Conservation (phyloP, 2,888 invertebrate genomes). For the Punctoribates punctum region DNA sequence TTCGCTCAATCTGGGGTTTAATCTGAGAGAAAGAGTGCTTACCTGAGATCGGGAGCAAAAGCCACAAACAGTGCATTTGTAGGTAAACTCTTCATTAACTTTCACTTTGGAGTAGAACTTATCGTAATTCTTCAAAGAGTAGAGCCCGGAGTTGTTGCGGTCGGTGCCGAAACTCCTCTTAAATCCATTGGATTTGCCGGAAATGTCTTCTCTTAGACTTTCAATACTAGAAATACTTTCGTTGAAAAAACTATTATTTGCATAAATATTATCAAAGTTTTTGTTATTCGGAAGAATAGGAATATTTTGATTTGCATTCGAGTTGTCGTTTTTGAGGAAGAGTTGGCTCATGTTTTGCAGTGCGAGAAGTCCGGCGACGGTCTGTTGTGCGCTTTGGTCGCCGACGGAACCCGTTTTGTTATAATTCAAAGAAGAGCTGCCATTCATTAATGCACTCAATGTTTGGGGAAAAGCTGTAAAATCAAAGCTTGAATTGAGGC, state of each 20-base stretch:
- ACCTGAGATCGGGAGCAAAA: conserved; percentile 16
- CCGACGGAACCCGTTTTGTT: not conserved
- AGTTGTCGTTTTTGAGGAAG: not conserved
- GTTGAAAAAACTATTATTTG: not conserved
- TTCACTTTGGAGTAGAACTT: not conserved
- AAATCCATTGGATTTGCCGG: not conserved
- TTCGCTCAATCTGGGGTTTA: no score
- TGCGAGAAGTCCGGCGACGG: no score
- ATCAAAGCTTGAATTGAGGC: not conserved
- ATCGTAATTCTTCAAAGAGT: conserved; percentile 5
- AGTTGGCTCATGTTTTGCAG: no score
- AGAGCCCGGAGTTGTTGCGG: not conserved
- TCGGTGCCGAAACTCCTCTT: not conserved
- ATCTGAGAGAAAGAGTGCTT: not conserved
- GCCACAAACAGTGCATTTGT: conserved; percentile 20
- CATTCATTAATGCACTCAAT: not conserved
- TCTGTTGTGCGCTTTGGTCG: not conserved
- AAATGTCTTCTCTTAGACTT: not conserved
- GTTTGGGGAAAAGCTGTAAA: not conserved
- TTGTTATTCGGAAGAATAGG: not conserved
- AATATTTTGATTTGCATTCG: conserved; percentile 16
- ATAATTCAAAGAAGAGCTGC: not conserved
- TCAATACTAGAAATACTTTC: not conserved
- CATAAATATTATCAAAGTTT: conserved; percentile 13
- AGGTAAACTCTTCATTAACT: not conserved